phyloP scores from a whole-genome alignment of 2,113 vertebrate species.

The Elephas maximus region DNA sequence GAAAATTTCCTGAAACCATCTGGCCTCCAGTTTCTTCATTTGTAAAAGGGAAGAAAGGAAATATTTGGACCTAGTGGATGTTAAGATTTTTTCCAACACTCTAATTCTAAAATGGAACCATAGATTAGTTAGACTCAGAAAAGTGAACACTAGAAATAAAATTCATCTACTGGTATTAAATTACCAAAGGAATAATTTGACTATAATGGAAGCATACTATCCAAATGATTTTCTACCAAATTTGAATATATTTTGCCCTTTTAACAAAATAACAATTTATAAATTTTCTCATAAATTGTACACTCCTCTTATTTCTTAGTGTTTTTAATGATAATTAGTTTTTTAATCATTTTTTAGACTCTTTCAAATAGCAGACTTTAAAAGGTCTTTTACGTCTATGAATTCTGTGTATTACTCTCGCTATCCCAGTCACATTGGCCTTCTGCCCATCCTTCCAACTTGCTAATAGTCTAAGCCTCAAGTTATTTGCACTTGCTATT shows the following conservation, averaged over 20 bases:
- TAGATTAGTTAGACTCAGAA: not conserved
- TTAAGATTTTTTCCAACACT: not conserved
- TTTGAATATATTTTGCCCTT: not conserved
- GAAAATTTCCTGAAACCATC: not conserved
- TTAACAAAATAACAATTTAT: not conserved
- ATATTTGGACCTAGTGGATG: not conserved
- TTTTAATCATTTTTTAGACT: not conserved
- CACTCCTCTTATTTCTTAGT: not conserved
- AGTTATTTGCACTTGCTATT: not conserved
- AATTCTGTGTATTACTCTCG: not conserved
- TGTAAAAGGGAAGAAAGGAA: not conserved
- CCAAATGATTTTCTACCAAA: not conserved
- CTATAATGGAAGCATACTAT: not conserved
- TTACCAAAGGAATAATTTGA: not conserved
- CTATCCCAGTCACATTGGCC: not conserved
- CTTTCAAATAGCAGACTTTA: not conserved
- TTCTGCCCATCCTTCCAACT: not conserved
- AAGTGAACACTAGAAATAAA: slow-evolving; percentile 25
- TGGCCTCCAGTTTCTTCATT: not conserved
- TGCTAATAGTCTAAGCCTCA: not conserved
- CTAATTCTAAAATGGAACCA: not conserved
- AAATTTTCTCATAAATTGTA: not conserved
- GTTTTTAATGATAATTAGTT: not conserved
- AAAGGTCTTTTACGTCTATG: not conserved
- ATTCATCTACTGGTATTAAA: not conserved